Base-by-base conservation (phyloP, 2,113 vertebrate genomes). In the Apaloderma vittatum region DNA sequence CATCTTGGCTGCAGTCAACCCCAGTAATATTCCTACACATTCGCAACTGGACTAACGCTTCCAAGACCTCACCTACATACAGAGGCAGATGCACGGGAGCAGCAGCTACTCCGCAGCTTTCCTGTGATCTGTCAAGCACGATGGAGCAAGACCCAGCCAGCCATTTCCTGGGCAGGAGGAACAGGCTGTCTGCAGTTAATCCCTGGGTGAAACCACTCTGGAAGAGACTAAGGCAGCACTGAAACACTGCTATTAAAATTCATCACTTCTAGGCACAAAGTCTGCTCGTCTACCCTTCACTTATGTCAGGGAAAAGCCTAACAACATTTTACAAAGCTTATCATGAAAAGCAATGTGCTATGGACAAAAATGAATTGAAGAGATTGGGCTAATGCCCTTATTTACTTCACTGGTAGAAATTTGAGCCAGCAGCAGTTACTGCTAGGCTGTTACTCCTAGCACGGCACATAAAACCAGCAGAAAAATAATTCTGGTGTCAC, bases 241-340 rank as follows among this genome's bases (percentile, higher is more conserved):
- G 61, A 75, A 92, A 95, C 79, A 58, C 75, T 75, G 91, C 78
- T 83, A 95, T 96, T 96, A 94, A 97, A 97, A 97, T 97, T 93
- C 87, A 95, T 94, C 15, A 34, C 84, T 95, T 92, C 76, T 27
- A 91, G 88, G 82, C 90, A 92, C 75, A 32, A 92, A 93, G 85
- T 90, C 92, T 86, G 80, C 86, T 72, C 1, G 1, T 67, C 79
- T 90, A 79, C 58, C 76, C 63, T 90, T 84, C 88, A 54, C 75
- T 89, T 68, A 17, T 74, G 70, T 85, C 86, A 90, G 72, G 66
- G 54, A 89, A 79, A 80, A 91, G 68, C 89, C 67, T 48, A 95
- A 86, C 70, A 67, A 81, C 76, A 51, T 88, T 97, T 88, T 86
- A 94, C 81, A 91, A 81, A 94, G 94, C 96, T 92, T 91, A 90